Evolutionary conservation across 2,888 invertebrate genomes (phyloP).

Genomic region (Tolmerus cingulatus): DNA sequence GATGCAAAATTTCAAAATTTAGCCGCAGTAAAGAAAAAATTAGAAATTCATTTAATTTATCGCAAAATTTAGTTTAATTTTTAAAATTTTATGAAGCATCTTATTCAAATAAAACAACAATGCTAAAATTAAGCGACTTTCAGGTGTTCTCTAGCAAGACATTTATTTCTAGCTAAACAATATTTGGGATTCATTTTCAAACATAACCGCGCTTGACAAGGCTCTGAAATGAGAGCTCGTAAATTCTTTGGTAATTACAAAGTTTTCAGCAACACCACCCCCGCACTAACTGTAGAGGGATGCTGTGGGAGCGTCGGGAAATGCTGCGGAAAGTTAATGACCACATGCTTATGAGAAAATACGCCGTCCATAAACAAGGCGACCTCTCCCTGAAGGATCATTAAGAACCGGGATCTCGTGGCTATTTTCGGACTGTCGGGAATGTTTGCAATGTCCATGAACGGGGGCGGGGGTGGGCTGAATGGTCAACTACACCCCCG

Average conservation of each 20-base stretch:
- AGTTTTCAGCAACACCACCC: neutral
- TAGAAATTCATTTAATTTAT: too few relatives aligned
- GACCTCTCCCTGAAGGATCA: slow-evolving; percentile 14
- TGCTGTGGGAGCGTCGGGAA: neutral
- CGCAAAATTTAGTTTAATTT: too few relatives aligned
- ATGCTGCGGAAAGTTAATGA: slow-evolving; percentile 18
- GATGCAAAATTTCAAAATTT: too few relatives aligned
- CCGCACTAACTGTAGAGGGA: neutral
- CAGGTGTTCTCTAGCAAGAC: too few relatives aligned
- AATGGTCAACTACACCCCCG: neutral
- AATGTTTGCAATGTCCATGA: neutral
- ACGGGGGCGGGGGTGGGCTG: neutral
- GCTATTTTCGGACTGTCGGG: neutral
- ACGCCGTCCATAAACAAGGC: neutral
- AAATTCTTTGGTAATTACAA: neutral
- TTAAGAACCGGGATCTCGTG: neutral
- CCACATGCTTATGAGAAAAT: slow-evolving; percentile 23
- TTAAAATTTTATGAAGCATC: too few relatives aligned
- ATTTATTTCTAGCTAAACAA: too few relatives aligned
- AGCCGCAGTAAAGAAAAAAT: too few relatives aligned
- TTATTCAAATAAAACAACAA: too few relatives aligned
- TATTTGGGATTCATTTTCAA: neutral
- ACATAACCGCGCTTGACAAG: neutral
- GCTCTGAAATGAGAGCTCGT: neutral
- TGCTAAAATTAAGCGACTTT: too few relatives aligned